Evolutionary conservation across 1,140 invertebrate species (phyloP).

Genomic region (Battus philenor): DNA sequence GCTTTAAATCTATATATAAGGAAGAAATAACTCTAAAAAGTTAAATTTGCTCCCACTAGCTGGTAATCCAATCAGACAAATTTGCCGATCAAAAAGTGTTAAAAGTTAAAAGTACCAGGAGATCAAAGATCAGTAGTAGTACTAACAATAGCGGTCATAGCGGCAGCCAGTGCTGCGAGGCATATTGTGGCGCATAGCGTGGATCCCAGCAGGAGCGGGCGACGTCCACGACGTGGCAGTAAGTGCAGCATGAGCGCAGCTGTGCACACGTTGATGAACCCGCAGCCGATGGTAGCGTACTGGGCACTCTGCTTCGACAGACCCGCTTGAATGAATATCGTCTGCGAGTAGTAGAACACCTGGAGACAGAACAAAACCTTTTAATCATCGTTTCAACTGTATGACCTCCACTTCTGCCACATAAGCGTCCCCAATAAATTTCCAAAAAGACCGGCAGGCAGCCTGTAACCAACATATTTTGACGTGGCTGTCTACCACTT

Average conservation of each 20-base stretch:
- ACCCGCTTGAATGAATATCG: slow-evolving; percentile 82
- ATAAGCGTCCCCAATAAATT: too few species aligned
- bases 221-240: slow-evolving; percentile 77
- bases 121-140: neutral
- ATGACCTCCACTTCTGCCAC: too few species aligned
- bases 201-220: slow-evolving; percentile 78
- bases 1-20: too few species aligned
- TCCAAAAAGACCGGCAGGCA: too few species aligned
- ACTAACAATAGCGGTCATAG: slow-evolving; percentile 79
- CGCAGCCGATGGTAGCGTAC: slow-evolving; percentile 84
- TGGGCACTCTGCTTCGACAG: slow-evolving; percentile 76
- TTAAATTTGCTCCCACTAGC: too few species aligned
- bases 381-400: too few species aligned
- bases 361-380: too few species aligned
- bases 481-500: too few species aligned
- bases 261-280: slow-evolving; percentile 83
- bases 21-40: too few species aligned
- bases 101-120: slow-evolving; percentile 3
- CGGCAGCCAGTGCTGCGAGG: slow-evolving; percentile 76
- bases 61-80: too few species aligned
- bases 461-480: too few species aligned
- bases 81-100: too few species aligned
- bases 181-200: slow-evolving; percentile 70
- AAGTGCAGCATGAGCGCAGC: slow-evolving; percentile 79
- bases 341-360: slow-evolving; percentile 89